Evolutionary conservation across 1,140 invertebrate genomes (phyloP), one percentile per base, ranked within the genome.

Genomic region (Phymorhynchus buccinoides): DNA sequence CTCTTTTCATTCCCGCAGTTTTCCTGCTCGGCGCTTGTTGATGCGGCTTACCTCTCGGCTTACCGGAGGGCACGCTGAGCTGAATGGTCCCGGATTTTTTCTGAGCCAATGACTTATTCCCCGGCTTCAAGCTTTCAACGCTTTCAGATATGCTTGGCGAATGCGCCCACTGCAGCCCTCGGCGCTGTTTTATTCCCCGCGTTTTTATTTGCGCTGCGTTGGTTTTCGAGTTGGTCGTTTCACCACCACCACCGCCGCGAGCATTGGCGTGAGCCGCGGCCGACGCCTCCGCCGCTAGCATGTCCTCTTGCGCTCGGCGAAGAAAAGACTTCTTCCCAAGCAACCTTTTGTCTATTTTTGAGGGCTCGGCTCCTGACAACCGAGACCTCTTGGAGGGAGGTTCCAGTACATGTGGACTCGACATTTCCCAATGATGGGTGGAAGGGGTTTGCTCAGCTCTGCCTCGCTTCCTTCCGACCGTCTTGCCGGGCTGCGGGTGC

Each of bases 291-390:
- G 56, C 4, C 1, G 22, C 22, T 27, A 62, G 56, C 56, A 62
- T 62, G 56, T 62, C 56, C 56, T 62, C 56, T 22, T 62, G 56
- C 22, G 56, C 56, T 62, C 56, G 22, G 56, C 56, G 56, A 16
- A 62, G 56, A 62, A 62, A 62, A 62, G 56, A 62, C 56, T 62
- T 62, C 56, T 62, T 62, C n/a, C 56, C 56, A 16, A 62, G 22
- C 22, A 27, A 27, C 7, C 56, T 62, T 27, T 9, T 62, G 56
- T 62, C 56, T n/a, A n/a, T n/a, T n/a, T n/a, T n/a, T n/a, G n/a
- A n/a, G 4, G 0, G 6, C 22, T 62, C 1, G 22, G 22, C 56
- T 16, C 22, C 22, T 0, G 22, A 62, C 0, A 22, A 22, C 18
- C 56, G 56, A 22, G 56, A 18, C n/a, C 56, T 62, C 56, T 62